Evolutionary conservation across 2,888 invertebrate genomes (phyloP).

Genomic region (Heliothis peltigera): DNA sequence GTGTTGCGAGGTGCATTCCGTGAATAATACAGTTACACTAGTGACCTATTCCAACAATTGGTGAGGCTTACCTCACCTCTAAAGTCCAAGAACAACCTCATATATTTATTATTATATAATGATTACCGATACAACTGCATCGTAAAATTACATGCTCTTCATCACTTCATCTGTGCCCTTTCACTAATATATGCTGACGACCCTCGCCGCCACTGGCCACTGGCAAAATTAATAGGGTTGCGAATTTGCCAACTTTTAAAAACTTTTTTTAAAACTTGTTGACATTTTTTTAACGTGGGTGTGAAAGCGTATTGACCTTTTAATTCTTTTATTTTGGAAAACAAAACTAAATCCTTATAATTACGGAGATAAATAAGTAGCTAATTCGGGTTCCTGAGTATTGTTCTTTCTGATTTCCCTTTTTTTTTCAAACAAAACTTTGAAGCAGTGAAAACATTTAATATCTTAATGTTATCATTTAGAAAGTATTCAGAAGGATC

Average conservation of each 20-base stretch:
- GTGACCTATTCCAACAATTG: background rate
- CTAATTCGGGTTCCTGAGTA: conserved; percentile 13
- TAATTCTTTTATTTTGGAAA: conserved; percentile 60
- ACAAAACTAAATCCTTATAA: conserved; percentile 62
- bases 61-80: too few relatives aligned
- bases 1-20: too few relatives aligned
- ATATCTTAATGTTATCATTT: too few relatives aligned
- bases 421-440: background rate
- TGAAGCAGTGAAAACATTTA: too few relatives aligned
- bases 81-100: background rate
- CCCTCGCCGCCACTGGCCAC: conserved; percentile 38
- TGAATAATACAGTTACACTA: background rate
- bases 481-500: too few relatives aligned
- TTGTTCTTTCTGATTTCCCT: background rate
- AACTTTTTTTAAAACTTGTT: conserved; percentile 50
- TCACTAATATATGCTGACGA: conserved; percentile 47
- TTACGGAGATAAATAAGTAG: conserved; percentile 59
- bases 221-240: conserved; percentile 51
- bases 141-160: conserved; percentile 31
- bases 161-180: conserved; percentile 36
- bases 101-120: conserved; percentile 10
- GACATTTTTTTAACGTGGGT: conserved; percentile 48
- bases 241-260: conserved; percentile 59
- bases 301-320: conserved; percentile 58
- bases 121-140: conserved; percentile 18